Base-by-base conservation (phyloP, 2,888 invertebrate genomes). In the Heliconius ethilla region DNA sequence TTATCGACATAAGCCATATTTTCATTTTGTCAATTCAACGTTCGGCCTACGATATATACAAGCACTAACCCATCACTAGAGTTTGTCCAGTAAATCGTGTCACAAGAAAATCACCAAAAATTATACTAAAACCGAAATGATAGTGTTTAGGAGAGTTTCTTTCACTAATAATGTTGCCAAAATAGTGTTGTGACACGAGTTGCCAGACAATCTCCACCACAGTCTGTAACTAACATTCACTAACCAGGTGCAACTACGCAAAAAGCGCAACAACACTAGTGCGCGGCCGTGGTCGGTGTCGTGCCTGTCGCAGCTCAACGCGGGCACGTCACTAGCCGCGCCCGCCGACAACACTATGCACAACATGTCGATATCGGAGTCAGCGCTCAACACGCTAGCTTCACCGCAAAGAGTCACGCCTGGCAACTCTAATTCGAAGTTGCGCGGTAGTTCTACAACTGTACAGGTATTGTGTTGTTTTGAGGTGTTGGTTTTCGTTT, bases 281-380 rank as follows among this genome's bases (percentile, higher is more conserved):
- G 92, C 95, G 40, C 95, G 98, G 70, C 98, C 98, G 0, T 98
- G 98, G 97, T 98, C 98, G 80, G 98, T 98, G 10, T 97, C 98
- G 11, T 98, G 97, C 84, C 95, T 98, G 62, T 97, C 97, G 22
- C 97, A 97, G 87, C 91, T 97, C 80, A 95, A 95, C 84, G 91
- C 93, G 10, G 91, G 91, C 77, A 87, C 91, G 6, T 93, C 94
- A 18, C 91, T 94, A 0, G 91, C 94, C 75, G 92, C 93, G 81
- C 87, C 94, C 82, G 90, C 92, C 0, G 86, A 89, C 9, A 87
- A 87, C 78, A 90, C 89, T 83, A 92, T 93, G 86, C 90, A 95
- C 86, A 96, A 96, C 83, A 97, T 97, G 92, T 98, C 98, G 7
- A 98, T 97, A 82, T 98, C 98, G 4, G 98, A 98, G 91, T 98